Percentiles rank a stretch among this genome's conserved stretches.
Evolutionary conservation across 2,113 vertebrate genomes (phyloP).

Genomic region (Anolis sagrei): DNA sequence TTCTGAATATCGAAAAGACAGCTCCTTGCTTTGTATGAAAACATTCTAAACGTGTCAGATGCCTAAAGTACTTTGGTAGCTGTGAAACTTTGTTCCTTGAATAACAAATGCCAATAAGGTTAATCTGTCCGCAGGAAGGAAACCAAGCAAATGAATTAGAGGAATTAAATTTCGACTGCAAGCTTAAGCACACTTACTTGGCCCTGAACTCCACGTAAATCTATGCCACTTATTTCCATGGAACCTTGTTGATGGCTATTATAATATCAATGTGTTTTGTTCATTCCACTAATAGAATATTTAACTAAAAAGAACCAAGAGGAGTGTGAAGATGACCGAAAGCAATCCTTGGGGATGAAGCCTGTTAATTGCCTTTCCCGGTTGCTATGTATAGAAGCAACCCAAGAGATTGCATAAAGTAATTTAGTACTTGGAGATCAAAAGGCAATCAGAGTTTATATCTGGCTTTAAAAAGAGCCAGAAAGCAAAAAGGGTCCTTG

Average conservation of each 20-base stretch:
- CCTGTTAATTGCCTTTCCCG: neutral
- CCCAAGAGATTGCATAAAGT: neutral
- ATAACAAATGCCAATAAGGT: slow-evolving; percentile 9
- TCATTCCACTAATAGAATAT: neutral
- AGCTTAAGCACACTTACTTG: slow-evolving; percentile 5
- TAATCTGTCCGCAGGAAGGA: slow-evolving; percentile 39
- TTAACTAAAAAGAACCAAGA: neutral
- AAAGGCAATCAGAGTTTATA: neutral
- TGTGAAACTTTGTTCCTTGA: slow-evolving; percentile 33
- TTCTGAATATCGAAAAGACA: neutral
- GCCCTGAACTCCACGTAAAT: slow-evolving; percentile 7
- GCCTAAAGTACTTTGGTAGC: neutral
- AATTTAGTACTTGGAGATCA: neutral
- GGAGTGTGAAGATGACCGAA: neutral
- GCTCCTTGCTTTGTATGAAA: neutral
- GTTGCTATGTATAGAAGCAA: neutral
- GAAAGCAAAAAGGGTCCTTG: neutral
- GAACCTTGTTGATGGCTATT: neutral
- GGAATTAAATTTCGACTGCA: slow-evolving; percentile 56
- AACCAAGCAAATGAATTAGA: slow-evolving; percentile 57
- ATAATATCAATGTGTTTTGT: slow-evolving; percentile 3
- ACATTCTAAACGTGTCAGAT: neutral
- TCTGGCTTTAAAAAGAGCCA: neutral
- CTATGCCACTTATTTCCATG: slow-evolving; percentile 12
- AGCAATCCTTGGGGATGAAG: neutral